Conservation (phyloP, 2,113 vertebrate genomes). For the Pelecanus crispus region DNA sequence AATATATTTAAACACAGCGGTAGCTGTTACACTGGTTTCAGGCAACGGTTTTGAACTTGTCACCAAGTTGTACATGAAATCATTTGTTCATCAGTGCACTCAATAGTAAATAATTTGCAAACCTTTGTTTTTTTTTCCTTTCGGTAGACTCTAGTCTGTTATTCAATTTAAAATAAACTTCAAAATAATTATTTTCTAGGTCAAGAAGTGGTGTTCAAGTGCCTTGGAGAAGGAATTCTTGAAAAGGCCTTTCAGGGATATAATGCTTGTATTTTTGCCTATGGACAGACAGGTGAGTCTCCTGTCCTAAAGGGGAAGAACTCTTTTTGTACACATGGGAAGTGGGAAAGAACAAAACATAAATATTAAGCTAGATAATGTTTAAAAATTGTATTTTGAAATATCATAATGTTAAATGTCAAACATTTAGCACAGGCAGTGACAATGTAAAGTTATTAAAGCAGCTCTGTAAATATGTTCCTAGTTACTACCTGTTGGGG, state of each 20-base stretch:
- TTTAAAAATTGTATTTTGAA: not conserved
- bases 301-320: not conserved
- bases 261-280: constrained; percentile 99
- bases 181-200: constrained; percentile 73
- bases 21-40: not conserved
- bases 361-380: not conserved
- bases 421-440: not conserved
- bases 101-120: not conserved
- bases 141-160: not conserved
- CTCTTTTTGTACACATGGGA: not conserved
- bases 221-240: constrained; percentile 98
- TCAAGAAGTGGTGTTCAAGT: constrained; percentile 98
- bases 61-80: not conserved
- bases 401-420: not conserved
- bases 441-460: not conserved
- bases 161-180: not conserved
- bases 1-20: not conserved
- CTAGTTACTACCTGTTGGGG: not conserved
- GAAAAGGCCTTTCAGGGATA: constrained; percentile 99
- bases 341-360: not conserved
- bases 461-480: not conserved
- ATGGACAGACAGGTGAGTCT: constrained; percentile 94
- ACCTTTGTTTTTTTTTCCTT: not conserved
- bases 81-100: not conserved
- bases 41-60: not conserved